These are phyloP conservation scores for Oceanites oceanicus DNA, from an alignment of 2,113 vertebrate species.

Conservation along the genomic window DNA sequence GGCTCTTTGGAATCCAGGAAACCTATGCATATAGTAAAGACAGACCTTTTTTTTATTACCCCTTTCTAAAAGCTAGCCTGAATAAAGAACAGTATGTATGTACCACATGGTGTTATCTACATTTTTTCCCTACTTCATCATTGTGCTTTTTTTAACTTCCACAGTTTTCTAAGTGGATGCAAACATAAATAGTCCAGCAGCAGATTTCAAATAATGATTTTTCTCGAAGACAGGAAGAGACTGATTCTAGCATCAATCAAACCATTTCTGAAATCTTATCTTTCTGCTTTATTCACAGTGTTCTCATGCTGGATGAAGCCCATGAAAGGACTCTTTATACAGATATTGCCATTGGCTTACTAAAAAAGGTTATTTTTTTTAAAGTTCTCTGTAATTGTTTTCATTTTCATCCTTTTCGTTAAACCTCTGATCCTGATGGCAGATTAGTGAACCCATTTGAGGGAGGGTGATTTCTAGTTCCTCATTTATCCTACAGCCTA, in stretches of 20 bases:
- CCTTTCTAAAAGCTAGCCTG: not conserved
- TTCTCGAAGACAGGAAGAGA: not conserved
- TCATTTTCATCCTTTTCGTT: not conserved
- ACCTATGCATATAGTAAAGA: not conserved
- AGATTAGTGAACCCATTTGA: not conserved
- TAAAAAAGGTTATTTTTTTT: conserved; percentile 87
- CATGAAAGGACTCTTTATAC: conserved; percentile 97
- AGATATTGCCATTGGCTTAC: conserved; percentile 94
- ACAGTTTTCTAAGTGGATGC: not conserved
- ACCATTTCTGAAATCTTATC: not conserved
- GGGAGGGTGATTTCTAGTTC: not conserved
- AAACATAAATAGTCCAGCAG: not conserved
- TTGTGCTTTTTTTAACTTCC: not conserved
- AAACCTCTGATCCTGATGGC: not conserved
- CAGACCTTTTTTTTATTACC: not conserved
- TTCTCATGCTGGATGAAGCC: conserved; percentile 94
- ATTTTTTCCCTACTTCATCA: not conserved
- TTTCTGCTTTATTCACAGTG: conserved; percentile 74
- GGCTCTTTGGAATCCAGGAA: not conserved
- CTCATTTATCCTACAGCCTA: not conserved
- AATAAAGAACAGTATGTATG: not conserved
- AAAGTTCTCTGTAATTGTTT: not conserved
- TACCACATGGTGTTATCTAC: rapidly evolving
- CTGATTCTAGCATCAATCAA: not conserved
- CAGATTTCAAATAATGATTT: not conserved